Evolutionary conservation across 2,797 vertebrate genomes (phyloP).

Genomic region (Picus viridis): DNA sequence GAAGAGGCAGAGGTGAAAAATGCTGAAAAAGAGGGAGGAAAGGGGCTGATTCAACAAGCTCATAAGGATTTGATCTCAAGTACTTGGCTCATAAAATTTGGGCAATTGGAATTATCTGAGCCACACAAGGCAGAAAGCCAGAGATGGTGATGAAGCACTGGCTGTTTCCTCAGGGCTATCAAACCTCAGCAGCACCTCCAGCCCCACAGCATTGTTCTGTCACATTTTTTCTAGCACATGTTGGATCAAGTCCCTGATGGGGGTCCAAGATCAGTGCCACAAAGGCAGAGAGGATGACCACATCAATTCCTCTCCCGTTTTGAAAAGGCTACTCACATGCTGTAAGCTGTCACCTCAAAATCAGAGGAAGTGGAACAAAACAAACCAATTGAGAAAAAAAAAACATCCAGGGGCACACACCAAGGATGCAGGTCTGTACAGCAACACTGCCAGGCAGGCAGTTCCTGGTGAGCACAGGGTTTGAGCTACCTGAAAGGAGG

Average conservation of each 20-base stretch:
- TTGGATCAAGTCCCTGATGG: rapidly evolving
- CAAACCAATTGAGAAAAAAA: neutral
- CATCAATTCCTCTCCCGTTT: rapidly evolving
- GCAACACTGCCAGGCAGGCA: neutral
- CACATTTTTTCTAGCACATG: neutral
- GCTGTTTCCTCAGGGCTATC: neutral
- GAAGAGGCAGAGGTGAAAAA: neutral
- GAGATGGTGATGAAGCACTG: rapidly evolving
- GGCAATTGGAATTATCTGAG: neutral
- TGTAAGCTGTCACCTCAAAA: neutral
- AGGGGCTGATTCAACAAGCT: neutral
- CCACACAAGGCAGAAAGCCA: rapidly evolving
- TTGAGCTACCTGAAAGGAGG: neutral
- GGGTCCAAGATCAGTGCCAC: neutral
- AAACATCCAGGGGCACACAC: rapidly evolving
- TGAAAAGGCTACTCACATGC: neutral
- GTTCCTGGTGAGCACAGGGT: neutral
- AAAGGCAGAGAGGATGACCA: rapidly evolving
- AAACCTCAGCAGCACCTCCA: neutral
- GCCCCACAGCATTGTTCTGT: neutral
- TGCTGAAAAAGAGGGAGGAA: neutral
- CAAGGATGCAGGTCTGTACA: rapidly evolving
- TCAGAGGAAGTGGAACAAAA: neutral
- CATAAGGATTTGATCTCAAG: neutral
- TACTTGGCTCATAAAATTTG: neutral